These are phyloP conservation scores for Beaufortia kweichowensis DNA, from an alignment of 2,113 vertebrate genomes.

Conservation along the genomic window DNA sequence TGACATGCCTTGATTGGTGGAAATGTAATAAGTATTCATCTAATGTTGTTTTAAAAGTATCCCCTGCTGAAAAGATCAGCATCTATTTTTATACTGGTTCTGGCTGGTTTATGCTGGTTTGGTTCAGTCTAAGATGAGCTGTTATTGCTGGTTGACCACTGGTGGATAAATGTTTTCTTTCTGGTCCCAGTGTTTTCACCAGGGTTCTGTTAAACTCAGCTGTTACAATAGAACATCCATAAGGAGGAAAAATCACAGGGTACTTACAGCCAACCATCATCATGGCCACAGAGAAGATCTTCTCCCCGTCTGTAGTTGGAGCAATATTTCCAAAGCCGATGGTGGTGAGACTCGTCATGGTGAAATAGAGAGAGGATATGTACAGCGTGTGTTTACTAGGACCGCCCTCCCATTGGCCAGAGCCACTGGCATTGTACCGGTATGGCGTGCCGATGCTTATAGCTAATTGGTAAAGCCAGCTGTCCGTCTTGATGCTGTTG, in stretches of 20 bases:
- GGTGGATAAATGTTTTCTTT: no score
- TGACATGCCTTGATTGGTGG: background rate
- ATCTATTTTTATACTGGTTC: background rate
- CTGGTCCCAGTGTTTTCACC: background rate
- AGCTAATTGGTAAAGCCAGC: conserved; percentile 96
- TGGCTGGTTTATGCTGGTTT: background rate
- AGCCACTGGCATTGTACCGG: conserved; percentile 88
- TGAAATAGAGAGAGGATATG: conserved; percentile 98
- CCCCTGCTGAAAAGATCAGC: background rate
- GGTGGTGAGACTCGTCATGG: conserved; percentile 99
- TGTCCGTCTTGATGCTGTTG: conserved; percentile 92
- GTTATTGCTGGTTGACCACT: no score
- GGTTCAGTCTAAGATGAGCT: background rate
- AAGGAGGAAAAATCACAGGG: conserved; percentile 9
- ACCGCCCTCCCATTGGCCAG: conserved; percentile 94
- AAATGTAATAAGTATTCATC: background rate
- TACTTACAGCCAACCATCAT: conserved; percentile 99
- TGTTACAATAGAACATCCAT: background rate
- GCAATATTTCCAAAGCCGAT: conserved; percentile 99
- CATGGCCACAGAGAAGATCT: conserved; percentile 98
- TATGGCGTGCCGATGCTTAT: conserved; percentile 91
- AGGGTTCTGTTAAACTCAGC: background rate
- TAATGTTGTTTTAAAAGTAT: background rate
- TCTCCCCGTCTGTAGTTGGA: conserved; percentile 95
- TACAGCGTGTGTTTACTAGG: conserved; percentile 97